Conservation (phyloP, 37 sponge, comb jelly and placozoan genomes). For the Chondrilla cf. caribensis region DNA sequence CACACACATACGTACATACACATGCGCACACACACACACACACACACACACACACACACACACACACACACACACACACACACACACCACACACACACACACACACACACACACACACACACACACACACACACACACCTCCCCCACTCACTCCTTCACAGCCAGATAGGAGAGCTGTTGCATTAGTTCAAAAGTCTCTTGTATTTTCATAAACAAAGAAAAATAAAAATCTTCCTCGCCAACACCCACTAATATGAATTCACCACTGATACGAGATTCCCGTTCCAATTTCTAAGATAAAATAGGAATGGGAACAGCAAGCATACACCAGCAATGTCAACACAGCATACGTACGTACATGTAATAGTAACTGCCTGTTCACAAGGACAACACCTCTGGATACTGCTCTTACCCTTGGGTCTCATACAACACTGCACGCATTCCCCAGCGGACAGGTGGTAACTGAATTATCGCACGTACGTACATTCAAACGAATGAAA, state of each 20-base stretch:
- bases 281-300: slow-evolving; percentile 14
- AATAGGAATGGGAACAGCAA: not conserved
- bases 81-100: too few relatives aligned
- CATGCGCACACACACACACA: too few relatives aligned
- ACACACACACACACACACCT: not conserved
- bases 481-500: too few relatives aligned
- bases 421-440: too few relatives aligned
- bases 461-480: too few relatives aligned
- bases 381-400: not conserved
- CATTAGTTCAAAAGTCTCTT: slow-evolving; percentile 73
- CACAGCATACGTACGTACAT: not conserved
- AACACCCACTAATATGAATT: not conserved
- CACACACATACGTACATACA: too few relatives aligned
- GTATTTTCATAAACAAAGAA: slow-evolving; percentile 45
- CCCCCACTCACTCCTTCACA: not conserved
- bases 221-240: slow-evolving; percentile 37
- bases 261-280: not conserved
- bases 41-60: not conserved
- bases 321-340: not conserved
- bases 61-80: too few relatives aligned
- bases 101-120: not conserved
- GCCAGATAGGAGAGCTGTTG: slow-evolving; percentile 65
- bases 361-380: not conserved
- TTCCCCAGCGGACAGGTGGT: too few relatives aligned
- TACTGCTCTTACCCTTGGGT: too few relatives aligned